Evolutionary conservation across 2,888 invertebrate species (phyloP).

Genomic region (Perdita meconis): DNA sequence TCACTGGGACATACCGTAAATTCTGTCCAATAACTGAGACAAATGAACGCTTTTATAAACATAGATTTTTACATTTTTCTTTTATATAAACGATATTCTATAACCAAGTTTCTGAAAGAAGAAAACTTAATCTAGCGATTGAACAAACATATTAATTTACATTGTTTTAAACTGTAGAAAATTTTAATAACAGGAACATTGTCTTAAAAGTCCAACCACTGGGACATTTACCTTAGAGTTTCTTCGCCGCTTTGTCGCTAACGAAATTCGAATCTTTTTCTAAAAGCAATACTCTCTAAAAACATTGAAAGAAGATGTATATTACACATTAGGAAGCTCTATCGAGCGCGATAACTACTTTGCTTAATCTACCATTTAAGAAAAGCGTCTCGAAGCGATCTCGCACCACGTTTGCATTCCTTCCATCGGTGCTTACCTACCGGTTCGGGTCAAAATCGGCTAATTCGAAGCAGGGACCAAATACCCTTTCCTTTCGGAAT

Average conservation of each 20-base stretch:
- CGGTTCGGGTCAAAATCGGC: conserved; percentile 16
- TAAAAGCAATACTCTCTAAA: background rate
- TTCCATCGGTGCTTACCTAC: conserved; percentile 29
- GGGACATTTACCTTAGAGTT: background rate
- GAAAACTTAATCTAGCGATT: too few relatives aligned
- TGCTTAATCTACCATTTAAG: conserved; percentile 17
- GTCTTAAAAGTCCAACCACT: too few relatives aligned
- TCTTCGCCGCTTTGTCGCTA: background rate
- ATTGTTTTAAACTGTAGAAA: too few relatives aligned
- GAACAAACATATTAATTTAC: too few relatives aligned
- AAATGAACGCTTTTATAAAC: too few relatives aligned
- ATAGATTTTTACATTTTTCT: too few relatives aligned
- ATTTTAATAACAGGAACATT: too few relatives aligned
- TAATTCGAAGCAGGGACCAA: conserved; percentile 38
- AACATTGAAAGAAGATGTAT: background rate
- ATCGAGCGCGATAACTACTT: conserved; percentile 21
- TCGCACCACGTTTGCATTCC: conserved; percentile 21
- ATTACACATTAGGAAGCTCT: background rate
- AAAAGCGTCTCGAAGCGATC: conserved; percentile 26
- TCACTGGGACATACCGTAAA: too few relatives aligned
- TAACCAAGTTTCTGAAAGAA: too few relatives aligned
- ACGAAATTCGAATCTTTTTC: background rate
- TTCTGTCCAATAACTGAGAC: too few relatives aligned
- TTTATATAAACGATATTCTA: too few relatives aligned
- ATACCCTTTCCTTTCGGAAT: conserved; percentile 34